Evolutionary conservation across 2,888 invertebrate genomes (phyloP).

Genomic region (Campaea margaritaria): DNA sequence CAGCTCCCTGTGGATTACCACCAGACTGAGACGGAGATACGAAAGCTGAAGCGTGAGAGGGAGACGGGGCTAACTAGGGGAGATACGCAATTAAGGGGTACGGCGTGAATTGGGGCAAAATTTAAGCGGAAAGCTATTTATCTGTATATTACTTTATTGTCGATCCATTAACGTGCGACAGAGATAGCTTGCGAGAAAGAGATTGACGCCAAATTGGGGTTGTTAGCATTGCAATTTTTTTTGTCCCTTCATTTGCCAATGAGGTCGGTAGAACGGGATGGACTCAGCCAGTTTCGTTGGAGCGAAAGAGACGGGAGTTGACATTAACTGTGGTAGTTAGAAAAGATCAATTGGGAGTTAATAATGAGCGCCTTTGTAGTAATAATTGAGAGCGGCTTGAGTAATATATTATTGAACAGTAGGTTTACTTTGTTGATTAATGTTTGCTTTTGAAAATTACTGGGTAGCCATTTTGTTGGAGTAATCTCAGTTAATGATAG

Average conservation of each 20-base stretch:
- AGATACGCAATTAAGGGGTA: constrained; percentile 80
- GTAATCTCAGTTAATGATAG: constrained; percentile 28
- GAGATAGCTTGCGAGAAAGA: constrained; percentile 38
- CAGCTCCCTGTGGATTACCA: constrained; percentile 67
- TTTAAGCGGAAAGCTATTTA: constrained; percentile 83
- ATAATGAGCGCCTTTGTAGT: constrained; percentile 65
- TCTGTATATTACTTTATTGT: constrained; percentile 84
- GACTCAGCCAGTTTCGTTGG: constrained; percentile 15
- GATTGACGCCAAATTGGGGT: constrained; percentile 67
- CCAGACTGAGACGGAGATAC: constrained; percentile 52
- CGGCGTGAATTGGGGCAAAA: constrained; percentile 81
- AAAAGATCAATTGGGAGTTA: constrained; percentile 66
- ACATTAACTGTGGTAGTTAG: constrained; percentile 41
- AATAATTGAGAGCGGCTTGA: constrained; percentile 61
- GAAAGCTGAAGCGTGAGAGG: constrained; percentile 43
- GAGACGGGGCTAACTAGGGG: constrained; percentile 63
- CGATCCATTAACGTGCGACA: constrained; percentile 73
- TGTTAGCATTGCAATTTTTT: constrained; percentile 64
- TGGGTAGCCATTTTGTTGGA: constrained; percentile 53
- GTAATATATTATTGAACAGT: constrained; percentile 54
- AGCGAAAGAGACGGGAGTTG: constrained; percentile 49
- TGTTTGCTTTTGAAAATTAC: constrained; percentile 65
- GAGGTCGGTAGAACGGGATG: constrained; percentile 27
- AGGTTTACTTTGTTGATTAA: constrained; percentile 59
- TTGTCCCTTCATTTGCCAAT: constrained; percentile 43